Percentiles rank a stretch among this genome's conserved stretches.
Conservation (phyloP, 2,113 vertebrate genomes). For the Brachyhypopomus gauderio region DNA sequence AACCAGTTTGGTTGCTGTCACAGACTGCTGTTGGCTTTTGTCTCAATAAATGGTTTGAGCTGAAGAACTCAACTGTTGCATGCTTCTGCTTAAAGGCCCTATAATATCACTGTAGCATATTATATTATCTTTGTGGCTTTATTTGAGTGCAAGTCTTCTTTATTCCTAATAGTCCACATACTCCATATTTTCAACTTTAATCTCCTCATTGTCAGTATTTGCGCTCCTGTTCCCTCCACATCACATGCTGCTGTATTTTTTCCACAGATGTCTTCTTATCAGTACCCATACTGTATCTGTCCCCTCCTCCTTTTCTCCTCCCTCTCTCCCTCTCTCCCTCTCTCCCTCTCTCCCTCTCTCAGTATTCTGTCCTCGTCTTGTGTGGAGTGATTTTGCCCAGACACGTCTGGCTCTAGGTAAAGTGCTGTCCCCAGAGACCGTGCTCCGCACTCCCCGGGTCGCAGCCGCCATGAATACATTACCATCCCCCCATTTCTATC, state of each 20-base stretch:
- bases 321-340: constrained; percentile 76
- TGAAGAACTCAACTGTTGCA: no score
- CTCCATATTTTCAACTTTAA: constrained; percentile 32
- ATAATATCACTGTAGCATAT: no score
- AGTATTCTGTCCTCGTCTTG: constrained; percentile 98
- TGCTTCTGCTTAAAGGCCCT: no score
- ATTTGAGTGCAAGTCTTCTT: no score
- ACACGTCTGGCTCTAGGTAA: constrained; percentile 99
- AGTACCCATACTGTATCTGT: constrained; percentile 27
- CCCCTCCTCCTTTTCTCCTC: constrained; percentile 29
- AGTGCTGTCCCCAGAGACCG: constrained; percentile 96
- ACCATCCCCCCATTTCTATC: constrained; percentile 98
- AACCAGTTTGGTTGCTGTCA: no score
- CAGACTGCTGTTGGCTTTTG: no score
- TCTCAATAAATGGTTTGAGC: no score
- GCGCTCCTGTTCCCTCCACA: neutral
- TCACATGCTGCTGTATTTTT: neutral
- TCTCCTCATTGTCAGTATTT: constrained; percentile 16
- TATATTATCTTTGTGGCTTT: no score
- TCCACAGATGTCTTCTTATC: neutral
- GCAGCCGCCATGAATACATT: constrained; percentile 99
- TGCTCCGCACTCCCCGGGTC: constrained; percentile 98
- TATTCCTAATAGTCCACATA: no score
- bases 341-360: constrained; percentile 81
- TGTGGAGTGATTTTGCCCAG: constrained; percentile 99